Base-by-base conservation (phyloP, 2,888 invertebrate genomes). In the Beris morrisii region DNA sequence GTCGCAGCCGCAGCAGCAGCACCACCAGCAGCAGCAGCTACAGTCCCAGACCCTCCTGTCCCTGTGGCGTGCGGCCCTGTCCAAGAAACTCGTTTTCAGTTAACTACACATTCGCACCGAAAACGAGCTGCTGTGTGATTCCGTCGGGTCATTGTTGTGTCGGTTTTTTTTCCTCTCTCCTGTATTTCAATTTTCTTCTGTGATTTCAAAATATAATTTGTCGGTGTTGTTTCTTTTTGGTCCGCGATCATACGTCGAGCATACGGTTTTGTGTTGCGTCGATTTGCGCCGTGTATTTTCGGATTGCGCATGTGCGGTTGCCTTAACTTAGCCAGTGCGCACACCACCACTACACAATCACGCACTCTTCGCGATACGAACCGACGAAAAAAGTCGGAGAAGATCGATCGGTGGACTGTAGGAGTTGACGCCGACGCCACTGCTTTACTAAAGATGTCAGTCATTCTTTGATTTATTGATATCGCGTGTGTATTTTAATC, bases 201-300 rank as follows among this genome's bases (percentile, higher is more conserved):
- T 65, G 64, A 64, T 65, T 59, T 65, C 59, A 65, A 67, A 64
- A 67, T 61, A 59, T 65, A 38, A 38, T 38, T 38, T 38, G 7
- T 38, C 38, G 38, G 38, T 38, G 38, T 9, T 38, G 38, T 38
- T 38, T 38, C 38, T 38, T 38, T 38, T 38, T 9, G 38, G 9
- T 22, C 2, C 7, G 7, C 38, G 38, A 38, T 9, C 38, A 9
- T 38, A 38, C 31, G 53, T 31, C 22, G 22, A 22, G 22, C 22
- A 3, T 22, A 22, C 22, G 3, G 22, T 22, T 22, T 22, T 22
- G 30, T 28, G 53, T 31, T 53, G 22, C 31, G 28, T 53, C 30
- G n/a, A 4, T 22, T 61, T 61, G 48, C 59, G 48, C 52, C 52
- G 61, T 22, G 38, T 38, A 38, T 9, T 38, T 7, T 5, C 38